Evolutionary conservation across 2,113 vertebrate species (phyloP).

Genomic region (Syrmaticus mikado): DNA sequence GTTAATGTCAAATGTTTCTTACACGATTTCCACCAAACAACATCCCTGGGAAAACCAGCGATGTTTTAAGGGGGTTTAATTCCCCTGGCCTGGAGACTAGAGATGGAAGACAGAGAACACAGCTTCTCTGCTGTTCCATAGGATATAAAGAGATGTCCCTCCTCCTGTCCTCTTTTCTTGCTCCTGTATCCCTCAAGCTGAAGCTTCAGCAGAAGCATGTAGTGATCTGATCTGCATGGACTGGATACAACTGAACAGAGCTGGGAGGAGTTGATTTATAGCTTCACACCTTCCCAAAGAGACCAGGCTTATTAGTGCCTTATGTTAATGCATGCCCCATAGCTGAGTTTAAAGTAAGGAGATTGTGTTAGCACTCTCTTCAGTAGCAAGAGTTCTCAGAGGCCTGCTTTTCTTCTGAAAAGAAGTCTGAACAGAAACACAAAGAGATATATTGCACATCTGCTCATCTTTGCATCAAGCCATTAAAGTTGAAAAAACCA

Average conservation of each 20-base stretch:
- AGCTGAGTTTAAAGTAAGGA: not conserved
- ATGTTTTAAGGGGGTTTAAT: not conserved
- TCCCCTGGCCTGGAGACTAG: not conserved
- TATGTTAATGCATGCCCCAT: not conserved
- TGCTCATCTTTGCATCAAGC: not conserved
- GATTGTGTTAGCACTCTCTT: not conserved
- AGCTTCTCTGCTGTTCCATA: fast-evolving
- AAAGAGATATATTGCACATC: not conserved
- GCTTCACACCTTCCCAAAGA: not conserved
- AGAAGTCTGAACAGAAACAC: not conserved
- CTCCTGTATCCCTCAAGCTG: not conserved
- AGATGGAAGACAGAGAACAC: not conserved
- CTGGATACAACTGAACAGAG: not conserved
- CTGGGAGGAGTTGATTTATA: not conserved
- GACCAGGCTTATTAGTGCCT: not conserved
- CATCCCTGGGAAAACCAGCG: not conserved
- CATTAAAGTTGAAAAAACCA: fast-evolving
- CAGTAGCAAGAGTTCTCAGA: not conserved
- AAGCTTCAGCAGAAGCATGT: not conserved
- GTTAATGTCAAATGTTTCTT: not conserved
- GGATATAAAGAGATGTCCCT: not conserved
- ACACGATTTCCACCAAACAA: not conserved
- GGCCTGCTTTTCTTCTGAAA: not conserved
- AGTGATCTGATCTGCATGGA: not conserved
- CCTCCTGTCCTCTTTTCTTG: not conserved